Evolutionary conservation across 2,797 vertebrate genomes (phyloP).

Genomic region (Falco columbarius): DNA sequence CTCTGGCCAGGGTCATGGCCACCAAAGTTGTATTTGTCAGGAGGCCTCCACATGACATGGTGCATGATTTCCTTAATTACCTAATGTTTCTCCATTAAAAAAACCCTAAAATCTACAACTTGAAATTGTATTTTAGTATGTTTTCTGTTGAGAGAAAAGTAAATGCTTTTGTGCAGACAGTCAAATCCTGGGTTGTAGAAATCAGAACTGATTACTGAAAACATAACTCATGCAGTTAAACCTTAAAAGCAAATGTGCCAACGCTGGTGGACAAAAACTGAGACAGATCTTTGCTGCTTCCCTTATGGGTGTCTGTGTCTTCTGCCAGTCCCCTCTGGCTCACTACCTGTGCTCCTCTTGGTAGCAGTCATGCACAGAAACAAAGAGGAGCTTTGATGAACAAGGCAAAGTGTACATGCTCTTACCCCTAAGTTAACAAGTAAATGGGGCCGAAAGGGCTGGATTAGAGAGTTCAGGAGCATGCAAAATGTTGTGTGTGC

Average conservation of each 20-base stretch:
- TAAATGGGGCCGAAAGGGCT: neutral
- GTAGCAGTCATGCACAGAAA: neutral
- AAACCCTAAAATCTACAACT: neutral
- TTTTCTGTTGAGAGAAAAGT: neutral
- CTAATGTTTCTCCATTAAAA: constrained; percentile 5
- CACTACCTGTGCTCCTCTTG: neutral
- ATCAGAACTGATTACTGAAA: neutral
- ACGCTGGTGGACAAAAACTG: neutral
- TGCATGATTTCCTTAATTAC: constrained; percentile 77
- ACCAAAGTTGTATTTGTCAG: constrained; percentile 79
- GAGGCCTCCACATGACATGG: constrained; percentile 67
- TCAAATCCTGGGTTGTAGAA: neutral
- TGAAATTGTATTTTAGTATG: neutral
- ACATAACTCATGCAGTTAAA: neutral
- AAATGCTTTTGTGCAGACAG: neutral
- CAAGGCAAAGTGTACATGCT: neutral
- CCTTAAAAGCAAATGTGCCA: neutral
- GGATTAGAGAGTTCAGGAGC: neutral
- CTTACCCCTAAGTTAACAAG: neutral
- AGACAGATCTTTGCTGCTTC: neutral
- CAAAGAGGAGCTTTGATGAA: neutral
- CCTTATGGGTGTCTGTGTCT: neutral
- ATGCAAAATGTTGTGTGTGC: neutral
- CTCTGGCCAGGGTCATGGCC: constrained; percentile 79
- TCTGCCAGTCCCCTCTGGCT: neutral